Percentiles rank a stretch among this genome's conserved stretches.
Evolutionary conservation across 1,140 invertebrate species (phyloP).

Genomic region (Zaprionus kolodkinae): DNA sequence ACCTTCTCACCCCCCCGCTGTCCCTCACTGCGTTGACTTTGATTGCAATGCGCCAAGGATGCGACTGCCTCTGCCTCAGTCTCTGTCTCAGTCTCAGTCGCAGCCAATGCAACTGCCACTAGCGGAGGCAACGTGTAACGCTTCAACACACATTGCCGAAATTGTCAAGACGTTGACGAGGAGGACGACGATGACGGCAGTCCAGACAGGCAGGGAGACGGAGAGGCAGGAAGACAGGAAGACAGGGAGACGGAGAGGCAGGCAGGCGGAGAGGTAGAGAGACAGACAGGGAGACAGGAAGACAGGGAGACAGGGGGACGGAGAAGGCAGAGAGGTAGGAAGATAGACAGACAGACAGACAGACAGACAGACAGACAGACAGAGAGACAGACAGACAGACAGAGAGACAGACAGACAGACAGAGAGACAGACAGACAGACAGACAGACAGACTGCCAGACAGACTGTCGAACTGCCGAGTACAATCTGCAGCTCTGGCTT

Average conservation of each 20-base stretch:
- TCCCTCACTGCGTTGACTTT: constrained; percentile 61
- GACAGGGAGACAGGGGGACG: neutral
- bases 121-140: constrained; percentile 31
- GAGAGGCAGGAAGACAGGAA: constrained; percentile 10
- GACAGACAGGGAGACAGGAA: constrained; percentile 1
- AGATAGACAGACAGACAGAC: no score
- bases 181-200: constrained; percentile 10
- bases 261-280: neutral
- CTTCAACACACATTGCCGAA: constrained; percentile 76
- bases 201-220: constrained; percentile 2
- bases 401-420: no score
- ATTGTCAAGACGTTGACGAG: constrained; percentile 60
- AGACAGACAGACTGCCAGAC: no score
- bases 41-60: constrained; percentile 79
- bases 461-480: no score
- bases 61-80: constrained; percentile 8
- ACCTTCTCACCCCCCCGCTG: constrained; percentile 41
- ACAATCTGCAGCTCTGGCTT: constrained; percentile 9
- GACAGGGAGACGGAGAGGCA: constrained; percentile 3
- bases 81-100: neutral
- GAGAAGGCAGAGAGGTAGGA: no score
- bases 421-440: no score
- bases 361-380: no score
- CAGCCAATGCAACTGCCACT: neutral
- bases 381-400: no score